A percentile compares a stretch with the other conserved stretches of the same genome.
phyloP scores from a whole-genome alignment of 2,888 invertebrate genomes.

The Agonum fuliginosum region DNA sequence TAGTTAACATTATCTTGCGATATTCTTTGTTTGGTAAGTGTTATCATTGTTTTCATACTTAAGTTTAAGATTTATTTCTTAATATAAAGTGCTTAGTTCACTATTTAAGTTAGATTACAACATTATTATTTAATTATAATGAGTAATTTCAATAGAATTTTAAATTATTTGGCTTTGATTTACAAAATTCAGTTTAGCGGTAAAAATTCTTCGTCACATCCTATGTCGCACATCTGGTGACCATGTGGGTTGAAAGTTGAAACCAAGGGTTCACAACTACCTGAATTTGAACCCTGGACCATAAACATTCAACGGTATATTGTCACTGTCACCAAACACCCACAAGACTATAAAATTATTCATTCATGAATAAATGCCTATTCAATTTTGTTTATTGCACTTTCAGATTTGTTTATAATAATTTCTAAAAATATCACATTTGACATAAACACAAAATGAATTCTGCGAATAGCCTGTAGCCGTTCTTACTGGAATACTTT shows the following conservation, averaged over 20 bases:
- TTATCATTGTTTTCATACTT: too few species aligned
- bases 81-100: too few species aligned
- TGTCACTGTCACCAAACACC: too few species aligned
- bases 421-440: constrained; percentile 37
- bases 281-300: constrained; percentile 5
- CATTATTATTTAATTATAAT: neutral
- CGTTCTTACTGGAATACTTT: constrained; percentile 28
- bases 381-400: constrained; percentile 18
- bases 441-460: constrained; percentile 33
- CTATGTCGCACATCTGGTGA: constrained; percentile 20
- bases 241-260: neutral
- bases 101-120: too few species aligned
- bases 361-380: constrained; percentile 2
- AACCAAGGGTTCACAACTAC: neutral
- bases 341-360: too few species aligned
- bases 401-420: constrained; percentile 35
- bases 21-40: neutral
- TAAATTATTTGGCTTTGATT: too few species aligned
- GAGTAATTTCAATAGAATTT: too few species aligned
- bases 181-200: too few species aligned
- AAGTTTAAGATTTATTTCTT: too few species aligned
- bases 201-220: too few species aligned
- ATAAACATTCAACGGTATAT: too few species aligned
- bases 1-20: neutral
- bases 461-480: constrained; percentile 11